These are phyloP conservation scores for Rhinoptilus africanus DNA, from an alignment of 2,113 vertebrate genomes.

Conservation along the genomic window DNA sequence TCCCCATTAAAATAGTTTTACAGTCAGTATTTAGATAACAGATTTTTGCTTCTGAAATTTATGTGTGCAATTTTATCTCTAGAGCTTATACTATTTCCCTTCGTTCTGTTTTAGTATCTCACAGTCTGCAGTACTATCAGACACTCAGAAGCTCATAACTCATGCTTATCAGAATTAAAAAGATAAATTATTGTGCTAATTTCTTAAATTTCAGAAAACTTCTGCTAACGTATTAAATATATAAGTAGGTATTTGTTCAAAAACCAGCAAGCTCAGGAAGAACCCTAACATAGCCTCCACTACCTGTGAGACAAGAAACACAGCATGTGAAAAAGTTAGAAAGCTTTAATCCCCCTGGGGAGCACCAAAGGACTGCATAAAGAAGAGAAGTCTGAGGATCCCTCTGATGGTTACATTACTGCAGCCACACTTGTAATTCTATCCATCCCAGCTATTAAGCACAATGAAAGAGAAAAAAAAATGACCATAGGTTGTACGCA, in stretches of 20 bases:
- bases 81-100: background rate
- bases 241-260: background rate
- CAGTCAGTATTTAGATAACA: background rate
- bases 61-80: background rate
- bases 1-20: background rate
- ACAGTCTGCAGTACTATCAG: background rate
- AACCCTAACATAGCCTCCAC: background rate
- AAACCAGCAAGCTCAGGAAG: background rate
- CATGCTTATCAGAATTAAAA: background rate
- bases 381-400: background rate
- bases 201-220: background rate
- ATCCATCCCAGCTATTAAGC: background rate
- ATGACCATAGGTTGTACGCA: background rate
- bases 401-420: background rate
- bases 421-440: background rate
- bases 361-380: background rate
- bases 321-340: background rate
- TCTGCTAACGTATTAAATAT: background rate
- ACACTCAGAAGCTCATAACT: background rate
- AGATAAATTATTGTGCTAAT: background rate
- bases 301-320: background rate
- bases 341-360: background rate
- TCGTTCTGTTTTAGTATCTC: background rate
- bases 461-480: background rate
- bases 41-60: background rate